Percentiles rank a stretch among this genome's conserved stretches.
phyloP scores from a whole-genome alignment of 2,888 invertebrate species.

The Chrysopilus asiliformis region DNA sequence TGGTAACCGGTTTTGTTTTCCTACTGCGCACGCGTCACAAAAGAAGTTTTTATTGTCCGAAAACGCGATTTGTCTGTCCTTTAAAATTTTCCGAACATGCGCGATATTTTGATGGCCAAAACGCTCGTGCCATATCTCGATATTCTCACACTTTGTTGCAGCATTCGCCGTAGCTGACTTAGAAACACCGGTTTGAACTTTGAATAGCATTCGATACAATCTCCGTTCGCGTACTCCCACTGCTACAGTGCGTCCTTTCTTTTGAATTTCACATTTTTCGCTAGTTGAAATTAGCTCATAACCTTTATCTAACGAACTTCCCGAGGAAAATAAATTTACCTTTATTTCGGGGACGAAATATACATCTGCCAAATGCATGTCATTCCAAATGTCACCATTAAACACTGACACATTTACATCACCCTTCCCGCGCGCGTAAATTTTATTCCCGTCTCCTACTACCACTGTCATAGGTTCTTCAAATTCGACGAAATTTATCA shows the following conservation, averaged over 20 bases:
- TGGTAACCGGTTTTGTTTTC: constrained; percentile 16
- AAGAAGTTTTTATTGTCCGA: constrained; percentile 4
- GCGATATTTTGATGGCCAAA: neutral
- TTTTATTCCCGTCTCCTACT: too few species aligned
- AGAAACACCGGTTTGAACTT: neutral
- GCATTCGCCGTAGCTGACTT: neutral
- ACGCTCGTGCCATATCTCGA: neutral
- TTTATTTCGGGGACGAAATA: neutral
- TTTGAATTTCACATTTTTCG: neutral
- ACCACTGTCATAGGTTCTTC: too few species aligned
- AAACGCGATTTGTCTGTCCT: neutral
- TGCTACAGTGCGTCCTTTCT: constrained; percentile 3
- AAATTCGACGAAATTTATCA: too few species aligned
- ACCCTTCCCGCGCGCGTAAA: too few species aligned
- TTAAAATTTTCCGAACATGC: neutral
- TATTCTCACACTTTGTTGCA: neutral
- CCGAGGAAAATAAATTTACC: neutral
- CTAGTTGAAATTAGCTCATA: neutral
- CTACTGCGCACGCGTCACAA: constrained; percentile 16
- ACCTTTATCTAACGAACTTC: too few species aligned
- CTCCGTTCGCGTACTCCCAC: constrained; percentile 1
- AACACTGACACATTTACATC: too few species aligned
- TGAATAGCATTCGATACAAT: constrained; percentile 1
- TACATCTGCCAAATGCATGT: too few species aligned
- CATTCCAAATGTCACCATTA: too few species aligned